These are phyloP conservation scores for Cosmopolites sordidus DNA, from an alignment of 2,888 invertebrate genomes.

Conservation along the genomic window DNA sequence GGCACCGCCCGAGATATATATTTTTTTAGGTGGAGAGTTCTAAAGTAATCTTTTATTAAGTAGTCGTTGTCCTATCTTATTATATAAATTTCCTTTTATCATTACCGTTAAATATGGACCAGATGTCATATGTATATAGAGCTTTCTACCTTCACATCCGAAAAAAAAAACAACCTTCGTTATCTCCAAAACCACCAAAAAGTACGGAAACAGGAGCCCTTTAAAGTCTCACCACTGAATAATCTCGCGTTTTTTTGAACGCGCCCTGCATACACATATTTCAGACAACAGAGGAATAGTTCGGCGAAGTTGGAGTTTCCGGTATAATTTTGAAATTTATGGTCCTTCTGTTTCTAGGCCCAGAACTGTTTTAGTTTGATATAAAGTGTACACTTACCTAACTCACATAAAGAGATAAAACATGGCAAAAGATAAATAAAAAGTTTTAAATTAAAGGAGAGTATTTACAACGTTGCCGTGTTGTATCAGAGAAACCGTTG, in stretches of 20 bases:
- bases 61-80: too few relatives aligned
- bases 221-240: slow-evolving; percentile 1
- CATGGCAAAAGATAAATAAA: slow-evolving; percentile 1
- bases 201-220: slow-evolving; percentile 4
- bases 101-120: too few relatives aligned
- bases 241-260: slow-evolving; percentile 1
- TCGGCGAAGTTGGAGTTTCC: slow-evolving; percentile 24
- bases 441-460: slow-evolving; percentile 1
- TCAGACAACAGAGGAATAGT: slow-evolving; percentile 23
- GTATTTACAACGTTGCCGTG: background rate
- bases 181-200: too few relatives aligned
- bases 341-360: slow-evolving; percentile 17
- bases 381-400: slow-evolving; percentile 22
- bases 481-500: background rate
- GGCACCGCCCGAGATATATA: too few relatives aligned
- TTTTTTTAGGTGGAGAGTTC: too few relatives aligned
- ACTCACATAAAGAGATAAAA: slow-evolving; percentile 18
- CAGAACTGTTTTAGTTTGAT: slow-evolving; percentile 21
- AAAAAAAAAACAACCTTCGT: too few relatives aligned
- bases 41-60: too few relatives aligned
- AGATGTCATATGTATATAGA: too few relatives aligned
- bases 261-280: slow-evolving; percentile 18
- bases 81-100: too few relatives aligned
- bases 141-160: too few relatives aligned
- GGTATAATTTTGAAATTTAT: slow-evolving; percentile 26